phyloP scores from a whole-genome alignment of 2,797 vertebrate species.

The Crossoptilon crossoptilon region DNA sequence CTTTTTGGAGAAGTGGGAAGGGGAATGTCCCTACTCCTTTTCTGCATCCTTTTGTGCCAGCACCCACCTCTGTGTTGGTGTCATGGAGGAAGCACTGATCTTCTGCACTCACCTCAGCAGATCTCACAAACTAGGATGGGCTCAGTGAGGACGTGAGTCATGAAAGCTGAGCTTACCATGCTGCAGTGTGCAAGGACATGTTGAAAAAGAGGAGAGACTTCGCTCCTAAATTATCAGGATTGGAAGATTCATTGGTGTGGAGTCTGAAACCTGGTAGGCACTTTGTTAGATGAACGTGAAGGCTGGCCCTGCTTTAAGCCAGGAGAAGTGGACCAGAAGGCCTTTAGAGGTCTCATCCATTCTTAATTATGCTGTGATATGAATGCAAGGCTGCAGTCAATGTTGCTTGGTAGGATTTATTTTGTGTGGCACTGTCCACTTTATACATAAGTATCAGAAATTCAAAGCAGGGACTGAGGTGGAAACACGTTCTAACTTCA shows the following conservation, averaged over 20 bases:
- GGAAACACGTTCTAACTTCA: neutral
- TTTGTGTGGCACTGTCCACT: neutral
- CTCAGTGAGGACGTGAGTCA: rapidly evolving
- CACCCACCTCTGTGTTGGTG: neutral
- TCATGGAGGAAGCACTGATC: neutral
- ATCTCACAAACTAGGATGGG: neutral
- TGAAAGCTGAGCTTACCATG: neutral
- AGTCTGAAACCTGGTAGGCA: neutral
- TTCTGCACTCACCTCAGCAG: rapidly evolving
- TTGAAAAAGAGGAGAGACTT: neutral
- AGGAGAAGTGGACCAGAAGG: neutral
- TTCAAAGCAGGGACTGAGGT: neutral
- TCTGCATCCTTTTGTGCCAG: neutral
- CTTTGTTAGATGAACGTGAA: neutral
- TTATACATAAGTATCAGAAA: neutral
- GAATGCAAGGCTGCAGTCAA: neutral
- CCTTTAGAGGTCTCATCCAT: neutral
- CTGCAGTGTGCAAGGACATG: neutral
- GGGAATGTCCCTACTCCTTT: neutral
- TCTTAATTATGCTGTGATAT: neutral
- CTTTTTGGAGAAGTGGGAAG: neutral
- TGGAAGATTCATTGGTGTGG: neutral
- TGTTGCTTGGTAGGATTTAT: neutral
- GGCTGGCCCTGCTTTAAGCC: neutral
- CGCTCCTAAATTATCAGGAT: neutral